Evolutionary conservation across 2,797 vertebrate genomes (phyloP).

Genomic region (Botia almorhae): DNA sequence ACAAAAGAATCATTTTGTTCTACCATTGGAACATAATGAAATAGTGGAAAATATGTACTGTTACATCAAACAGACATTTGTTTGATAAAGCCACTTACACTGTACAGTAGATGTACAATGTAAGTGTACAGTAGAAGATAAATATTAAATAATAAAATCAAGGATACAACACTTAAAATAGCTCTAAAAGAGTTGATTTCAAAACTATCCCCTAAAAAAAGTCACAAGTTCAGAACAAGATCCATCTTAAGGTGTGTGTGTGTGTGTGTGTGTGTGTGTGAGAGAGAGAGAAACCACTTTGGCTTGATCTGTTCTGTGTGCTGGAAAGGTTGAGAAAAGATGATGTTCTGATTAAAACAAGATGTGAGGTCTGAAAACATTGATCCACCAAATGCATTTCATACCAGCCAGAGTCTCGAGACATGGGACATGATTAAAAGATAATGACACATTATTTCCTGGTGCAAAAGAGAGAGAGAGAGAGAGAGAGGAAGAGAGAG

Average conservation of each 20-base stretch:
- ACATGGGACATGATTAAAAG: slow-evolving; percentile 70
- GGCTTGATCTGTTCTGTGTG: slow-evolving; percentile 35
- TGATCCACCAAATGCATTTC: slow-evolving; percentile 67
- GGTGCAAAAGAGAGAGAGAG: slow-evolving; percentile 41
- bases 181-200: too few species aligned
- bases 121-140: too few species aligned
- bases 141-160: too few species aligned
- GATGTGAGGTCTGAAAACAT: slow-evolving; percentile 68
- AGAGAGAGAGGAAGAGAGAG: neutral
- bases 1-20: neutral
- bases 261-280: neutral
- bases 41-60: neutral
- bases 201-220: neutral
- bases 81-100: neutral
- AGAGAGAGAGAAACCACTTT: neutral
- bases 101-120: neutral
- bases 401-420: slow-evolving; percentile 58
- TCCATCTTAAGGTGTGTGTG: neutral
- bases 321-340: slow-evolving; percentile 51
- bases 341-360: slow-evolving; percentile 70
- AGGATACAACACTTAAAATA: too few species aligned
- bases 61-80: neutral
- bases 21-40: neutral
- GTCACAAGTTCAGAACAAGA: slow-evolving; percentile 13
- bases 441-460: slow-evolving; percentile 66